Base-by-base conservation (phyloP, 2,797 vertebrate species). In the Huso huso region DNA sequence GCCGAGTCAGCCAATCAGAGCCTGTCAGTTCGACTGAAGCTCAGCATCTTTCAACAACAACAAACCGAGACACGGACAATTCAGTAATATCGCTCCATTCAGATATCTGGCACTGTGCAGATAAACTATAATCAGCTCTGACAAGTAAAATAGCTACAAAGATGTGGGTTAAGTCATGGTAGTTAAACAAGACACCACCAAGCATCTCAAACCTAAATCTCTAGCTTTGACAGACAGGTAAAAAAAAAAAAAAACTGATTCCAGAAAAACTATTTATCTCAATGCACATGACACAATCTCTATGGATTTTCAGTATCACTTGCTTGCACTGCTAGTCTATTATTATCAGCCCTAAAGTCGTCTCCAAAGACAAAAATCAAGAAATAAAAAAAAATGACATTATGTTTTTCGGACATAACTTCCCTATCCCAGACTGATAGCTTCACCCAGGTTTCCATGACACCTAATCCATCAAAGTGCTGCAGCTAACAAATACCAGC, bases 251-350 rank as follows among this genome's bases (percentile, higher is more conserved):
- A 37, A 37, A 37, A 37, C 37, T 4, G 37, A 37, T 37, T 37
- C 37, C 37, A 4, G 37, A 37, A 37, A 37, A 61, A 66, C 60
- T 2, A 65, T 63, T 51, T 11, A 61, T 70, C 69, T 63, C 52
- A 15, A 63, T 70, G 62, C 63, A 51, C 37, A 37, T 37, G 37
- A 37, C 37, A 37, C 61, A 49, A 6, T 11, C 18, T 48, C 53
- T 51, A 53, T 23, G 4, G 23, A 49, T 37, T 55, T 58, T 66
- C 64, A 6, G n/a, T 13, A 10, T 48, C 55, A 11, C 8, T 12
- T 49, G 37, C 48, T 58, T 58, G 12, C 12, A 37, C 6, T 58
- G 55, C 55, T 3, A n/a, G 55, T n/a, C 10, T 58, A 37, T 37
- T 37, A 13, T 58, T 58, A 15, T 58, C 11, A n/a, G 12, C 55